phyloP scores from a whole-genome alignment of 2,888 invertebrate species.

The Blastobasis lacticolella region DNA sequence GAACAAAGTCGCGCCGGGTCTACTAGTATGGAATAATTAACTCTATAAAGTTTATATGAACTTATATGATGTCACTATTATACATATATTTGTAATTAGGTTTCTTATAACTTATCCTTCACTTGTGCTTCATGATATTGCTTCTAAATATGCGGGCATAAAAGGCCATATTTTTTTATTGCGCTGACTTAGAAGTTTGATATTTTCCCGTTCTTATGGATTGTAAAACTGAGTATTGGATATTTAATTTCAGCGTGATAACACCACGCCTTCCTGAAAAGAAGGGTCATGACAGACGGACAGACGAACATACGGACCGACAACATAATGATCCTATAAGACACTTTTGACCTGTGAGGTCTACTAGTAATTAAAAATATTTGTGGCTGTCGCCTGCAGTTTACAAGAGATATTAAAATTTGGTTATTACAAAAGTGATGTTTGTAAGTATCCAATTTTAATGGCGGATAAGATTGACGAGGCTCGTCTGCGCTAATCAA shows the following conservation, averaged over 20 bases:
- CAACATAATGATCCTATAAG: background rate
- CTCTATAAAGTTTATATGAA: no score
- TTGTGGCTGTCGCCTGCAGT: background rate
- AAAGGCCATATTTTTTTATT: background rate
- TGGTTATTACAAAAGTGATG: no score
- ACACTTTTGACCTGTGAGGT: background rate
- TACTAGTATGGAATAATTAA: no score
- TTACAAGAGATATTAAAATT: background rate
- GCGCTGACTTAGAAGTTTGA: background rate
- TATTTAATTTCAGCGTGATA: background rate
- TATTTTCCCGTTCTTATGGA: background rate
- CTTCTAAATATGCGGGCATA: background rate
- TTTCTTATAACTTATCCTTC: background rate
- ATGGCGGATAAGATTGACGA: no score
- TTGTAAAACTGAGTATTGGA: background rate
- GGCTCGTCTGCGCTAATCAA: no score
- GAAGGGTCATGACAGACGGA: background rate
- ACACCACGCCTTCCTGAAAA: background rate
- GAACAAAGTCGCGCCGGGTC: no score
- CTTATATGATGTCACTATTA: no score
- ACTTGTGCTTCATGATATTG: background rate
- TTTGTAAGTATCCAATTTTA: background rate
- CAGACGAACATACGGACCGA: background rate
- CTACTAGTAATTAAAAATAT: background rate
- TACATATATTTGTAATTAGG: no score